Conservation (phyloP, 2,888 invertebrate species). For the Branchipolynoe longqiensis region DNA sequence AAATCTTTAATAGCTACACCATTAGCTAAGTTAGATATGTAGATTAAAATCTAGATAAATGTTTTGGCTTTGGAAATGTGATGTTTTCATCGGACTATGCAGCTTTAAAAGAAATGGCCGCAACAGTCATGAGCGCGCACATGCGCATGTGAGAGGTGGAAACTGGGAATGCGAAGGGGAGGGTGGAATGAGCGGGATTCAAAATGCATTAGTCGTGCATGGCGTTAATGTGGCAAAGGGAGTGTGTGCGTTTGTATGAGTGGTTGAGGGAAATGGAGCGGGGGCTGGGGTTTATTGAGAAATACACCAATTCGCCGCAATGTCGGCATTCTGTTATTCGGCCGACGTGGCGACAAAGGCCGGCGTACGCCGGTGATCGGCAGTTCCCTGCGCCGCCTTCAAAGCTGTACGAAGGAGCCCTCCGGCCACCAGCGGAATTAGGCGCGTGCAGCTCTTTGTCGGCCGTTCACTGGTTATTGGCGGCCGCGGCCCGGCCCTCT, state of each 20-base stretch:
- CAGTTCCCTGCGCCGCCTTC: slow-evolving; percentile 22
- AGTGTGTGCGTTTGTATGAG: no score
- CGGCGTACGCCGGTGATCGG: neutral
- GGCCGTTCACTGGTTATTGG: slow-evolving; percentile 13
- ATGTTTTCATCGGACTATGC: no score
- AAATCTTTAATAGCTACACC: no score
- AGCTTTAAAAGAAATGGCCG: no score
- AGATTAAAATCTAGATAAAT: no score
- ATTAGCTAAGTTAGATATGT: no score
- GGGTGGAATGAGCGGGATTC: neutral
- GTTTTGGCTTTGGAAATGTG: no score
- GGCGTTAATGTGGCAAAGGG: no score
- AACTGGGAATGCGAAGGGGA: no score
- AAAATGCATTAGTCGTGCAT: neutral
- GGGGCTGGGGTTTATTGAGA: slow-evolving; percentile 18
- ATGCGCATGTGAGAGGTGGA: neutral
- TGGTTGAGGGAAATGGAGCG: neutral
- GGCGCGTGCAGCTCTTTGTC: slow-evolving; percentile 18
- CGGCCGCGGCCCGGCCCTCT: slow-evolving; percentile 2
- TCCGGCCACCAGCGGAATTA: slow-evolving; percentile 30
- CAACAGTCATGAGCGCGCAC: slow-evolving; percentile 1
- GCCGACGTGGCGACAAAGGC: neutral
- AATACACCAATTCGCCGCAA: neutral
- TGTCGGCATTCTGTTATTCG: slow-evolving; percentile 36
- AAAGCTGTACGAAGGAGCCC: slow-evolving; percentile 11